A percentile compares a stretch with the other conserved stretches of the same genome.
Conservation (phyloP, 2,888 invertebrate species). For the Ormyrus labotus region DNA sequence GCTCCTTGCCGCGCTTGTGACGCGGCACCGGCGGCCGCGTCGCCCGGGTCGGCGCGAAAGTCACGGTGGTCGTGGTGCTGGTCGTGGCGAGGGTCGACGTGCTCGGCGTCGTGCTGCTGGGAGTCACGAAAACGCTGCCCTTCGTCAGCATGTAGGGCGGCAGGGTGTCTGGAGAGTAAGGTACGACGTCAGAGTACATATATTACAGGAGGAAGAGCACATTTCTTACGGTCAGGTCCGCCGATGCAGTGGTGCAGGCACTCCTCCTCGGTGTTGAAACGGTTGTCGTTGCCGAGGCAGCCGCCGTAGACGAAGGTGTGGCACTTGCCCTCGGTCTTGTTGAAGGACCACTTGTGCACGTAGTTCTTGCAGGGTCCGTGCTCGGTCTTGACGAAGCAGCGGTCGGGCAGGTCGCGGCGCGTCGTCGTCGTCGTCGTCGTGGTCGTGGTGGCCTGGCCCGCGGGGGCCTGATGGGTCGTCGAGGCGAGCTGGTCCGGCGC, state of each 20-base stretch:
- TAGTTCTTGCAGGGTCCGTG: slow-evolving; percentile 81
- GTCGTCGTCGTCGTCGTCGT: slow-evolving; percentile 64
- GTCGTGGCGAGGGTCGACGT: slow-evolving; percentile 77
- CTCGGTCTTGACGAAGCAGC: slow-evolving; percentile 77
- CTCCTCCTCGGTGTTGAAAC: slow-evolving; percentile 82
- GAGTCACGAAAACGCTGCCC: slow-evolving; percentile 71
- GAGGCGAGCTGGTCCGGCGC: not conserved
- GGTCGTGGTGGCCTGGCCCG: not conserved
- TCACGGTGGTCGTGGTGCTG: slow-evolving; percentile 69
- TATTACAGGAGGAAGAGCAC: slow-evolving; percentile 48
- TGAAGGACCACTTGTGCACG: slow-evolving; percentile 83
- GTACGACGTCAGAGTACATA: not conserved
- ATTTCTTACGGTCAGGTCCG: slow-evolving; percentile 74
- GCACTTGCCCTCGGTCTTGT: slow-evolving; percentile 78
- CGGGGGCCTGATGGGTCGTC: not conserved
- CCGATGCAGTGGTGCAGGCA: slow-evolving; percentile 82
- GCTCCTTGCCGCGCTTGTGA: slow-evolving; percentile 84
- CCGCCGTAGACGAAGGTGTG: slow-evolving; percentile 83
- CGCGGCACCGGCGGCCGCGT: slow-evolving; percentile 83
- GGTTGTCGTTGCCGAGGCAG: slow-evolving; percentile 83
- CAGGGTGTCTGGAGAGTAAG: slow-evolving; percentile 75
- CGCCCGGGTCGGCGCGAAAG: slow-evolving; percentile 75
- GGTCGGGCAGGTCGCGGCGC: slow-evolving; percentile 69
- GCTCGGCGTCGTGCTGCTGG: slow-evolving; percentile 73
- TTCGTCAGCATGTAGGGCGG: slow-evolving; percentile 76